These are phyloP conservation scores for Embiotoca jacksoni DNA, from an alignment of 2,113 vertebrate genomes.

Conservation along the genomic window DNA sequence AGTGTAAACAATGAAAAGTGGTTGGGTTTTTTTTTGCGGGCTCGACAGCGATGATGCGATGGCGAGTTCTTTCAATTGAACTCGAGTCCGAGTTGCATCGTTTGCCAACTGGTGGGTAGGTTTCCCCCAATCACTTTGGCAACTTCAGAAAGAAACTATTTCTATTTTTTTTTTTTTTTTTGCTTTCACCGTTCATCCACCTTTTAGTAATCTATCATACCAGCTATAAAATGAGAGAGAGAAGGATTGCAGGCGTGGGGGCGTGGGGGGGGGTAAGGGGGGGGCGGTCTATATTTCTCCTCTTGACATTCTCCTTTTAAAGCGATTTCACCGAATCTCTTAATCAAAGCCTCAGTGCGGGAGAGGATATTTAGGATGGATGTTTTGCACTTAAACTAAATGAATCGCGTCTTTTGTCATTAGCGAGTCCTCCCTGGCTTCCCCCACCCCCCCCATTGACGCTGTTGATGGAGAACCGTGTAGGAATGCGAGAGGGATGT, in stretches of 20 bases:
- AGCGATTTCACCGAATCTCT: constrained; percentile 71
- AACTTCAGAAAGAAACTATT: constrained; percentile 56
- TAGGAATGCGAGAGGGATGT: constrained; percentile 56
- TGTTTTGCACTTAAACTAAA: constrained; percentile 76
- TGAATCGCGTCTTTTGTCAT: constrained; percentile 73
- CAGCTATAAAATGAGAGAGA: constrained; percentile 48
- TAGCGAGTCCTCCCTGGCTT: constrained; percentile 45
- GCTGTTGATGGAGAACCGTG: constrained; percentile 61
- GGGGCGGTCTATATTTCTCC: constrained; percentile 67
- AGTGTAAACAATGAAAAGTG: not conserved
- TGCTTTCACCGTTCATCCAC: constrained; percentile 47
- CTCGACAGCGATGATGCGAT: too few relatives aligned
- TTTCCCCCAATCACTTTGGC: constrained; percentile 34
- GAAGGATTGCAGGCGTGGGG: constrained; percentile 40
- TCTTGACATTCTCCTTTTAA: constrained; percentile 64
- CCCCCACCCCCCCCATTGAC: constrained; percentile 43
- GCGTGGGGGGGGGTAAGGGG: not conserved
- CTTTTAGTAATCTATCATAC: constrained; percentile 61
- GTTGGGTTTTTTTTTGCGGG: too few relatives aligned
- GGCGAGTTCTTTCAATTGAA: too few relatives aligned
- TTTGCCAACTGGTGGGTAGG: constrained; percentile 26
- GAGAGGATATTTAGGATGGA: constrained; percentile 68
- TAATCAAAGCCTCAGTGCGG: constrained; percentile 66
- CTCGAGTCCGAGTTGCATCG: constrained; percentile 11
- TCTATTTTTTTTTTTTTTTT: constrained; percentile 37